A percentile compares a stretch with the other conserved stretches of the same genome.
These are phyloP conservation scores for Seriola quinqueradiata DNA, from an alignment of 2,113 vertebrate genomes.

Conservation along the genomic window DNA sequence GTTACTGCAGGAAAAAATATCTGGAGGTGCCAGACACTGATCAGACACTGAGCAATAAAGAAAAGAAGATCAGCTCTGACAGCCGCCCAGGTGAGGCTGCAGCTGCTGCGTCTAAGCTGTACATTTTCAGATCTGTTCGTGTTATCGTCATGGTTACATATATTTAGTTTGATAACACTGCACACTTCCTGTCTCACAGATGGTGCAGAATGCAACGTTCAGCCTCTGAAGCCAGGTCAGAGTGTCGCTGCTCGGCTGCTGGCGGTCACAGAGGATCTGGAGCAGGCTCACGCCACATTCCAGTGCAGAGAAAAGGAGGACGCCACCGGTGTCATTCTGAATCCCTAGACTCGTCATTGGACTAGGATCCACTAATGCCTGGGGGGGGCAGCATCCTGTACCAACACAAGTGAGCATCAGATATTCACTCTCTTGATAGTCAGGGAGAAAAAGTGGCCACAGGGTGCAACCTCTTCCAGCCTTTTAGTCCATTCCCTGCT, in stretches of 20 bases:
- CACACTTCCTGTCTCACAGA: constrained; percentile 47
- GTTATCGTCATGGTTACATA: not conserved
- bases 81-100: constrained; percentile 75
- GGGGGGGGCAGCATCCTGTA: constrained; percentile 3
- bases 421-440: constrained; percentile 14
- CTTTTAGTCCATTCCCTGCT: constrained; percentile 41
- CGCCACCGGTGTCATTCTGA: constrained; percentile 57
- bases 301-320: constrained; percentile 82
- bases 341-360: constrained; percentile 64
- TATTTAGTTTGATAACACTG: not conserved
- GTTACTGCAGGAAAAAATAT: constrained; percentile 83
- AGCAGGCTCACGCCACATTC: constrained; percentile 86
- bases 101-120: not conserved
- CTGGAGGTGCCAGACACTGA: constrained; percentile 74
- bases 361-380: constrained; percentile 38
- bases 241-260: constrained; percentile 79
- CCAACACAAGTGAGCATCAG: constrained; percentile 22
- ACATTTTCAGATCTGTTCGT: not conserved
- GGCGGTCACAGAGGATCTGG: constrained; percentile 86
- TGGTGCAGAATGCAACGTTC: constrained; percentile 58
- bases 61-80: constrained; percentile 51
- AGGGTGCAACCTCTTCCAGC: constrained; percentile 37
- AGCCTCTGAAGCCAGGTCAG: constrained; percentile 59
- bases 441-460: constrained; percentile 21
- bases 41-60: constrained; percentile 62